These are phyloP conservation scores for Phalloptychus januarius DNA, from an alignment of 2,797 vertebrate genomes.

Conservation along the genomic window DNA sequence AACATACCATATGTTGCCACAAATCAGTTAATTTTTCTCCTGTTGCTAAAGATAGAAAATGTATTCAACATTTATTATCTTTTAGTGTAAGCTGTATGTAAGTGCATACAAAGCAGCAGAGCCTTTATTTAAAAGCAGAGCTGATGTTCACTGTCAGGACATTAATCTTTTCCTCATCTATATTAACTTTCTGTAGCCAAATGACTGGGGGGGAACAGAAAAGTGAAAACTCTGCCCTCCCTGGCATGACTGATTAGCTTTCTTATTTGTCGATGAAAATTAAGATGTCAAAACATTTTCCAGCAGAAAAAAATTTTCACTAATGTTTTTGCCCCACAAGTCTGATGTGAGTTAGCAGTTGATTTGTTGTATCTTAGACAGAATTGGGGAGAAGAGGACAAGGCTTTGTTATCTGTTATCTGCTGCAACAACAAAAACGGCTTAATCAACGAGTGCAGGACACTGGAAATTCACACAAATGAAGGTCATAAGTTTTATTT, in stretches of 20 bases:
- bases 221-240: conserved; percentile 65
- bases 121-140: conserved; percentile 24
- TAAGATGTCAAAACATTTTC: conserved; percentile 83
- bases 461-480: conserved; percentile 70
- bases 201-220: conserved; percentile 56
- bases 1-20: background rate
- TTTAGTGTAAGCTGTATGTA: background rate
- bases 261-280: conserved; percentile 86
- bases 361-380: conserved; percentile 83
- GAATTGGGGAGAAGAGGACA: conserved; percentile 80
- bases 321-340: conserved; percentile 75
- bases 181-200: conserved; percentile 65
- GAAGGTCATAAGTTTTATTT: conserved; percentile 68
- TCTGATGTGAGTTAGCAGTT: conserved; percentile 68
- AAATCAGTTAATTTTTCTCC: background rate
- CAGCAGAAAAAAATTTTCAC: conserved; percentile 73
- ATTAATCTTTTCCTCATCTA: conserved; percentile 59
- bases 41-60: background rate
- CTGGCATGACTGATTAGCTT: conserved; percentile 76
- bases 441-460: conserved; percentile 79
- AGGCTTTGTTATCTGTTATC: conserved; percentile 77
- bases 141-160: conserved; percentile 37
- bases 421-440: conserved; percentile 75
- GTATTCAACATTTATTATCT: background rate
- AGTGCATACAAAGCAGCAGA: conserved; percentile 11